Evolutionary conservation across 2,888 invertebrate genomes (phyloP), one percentile per base, ranked within the genome.

Genomic region (Hyalella azteca): DNA sequence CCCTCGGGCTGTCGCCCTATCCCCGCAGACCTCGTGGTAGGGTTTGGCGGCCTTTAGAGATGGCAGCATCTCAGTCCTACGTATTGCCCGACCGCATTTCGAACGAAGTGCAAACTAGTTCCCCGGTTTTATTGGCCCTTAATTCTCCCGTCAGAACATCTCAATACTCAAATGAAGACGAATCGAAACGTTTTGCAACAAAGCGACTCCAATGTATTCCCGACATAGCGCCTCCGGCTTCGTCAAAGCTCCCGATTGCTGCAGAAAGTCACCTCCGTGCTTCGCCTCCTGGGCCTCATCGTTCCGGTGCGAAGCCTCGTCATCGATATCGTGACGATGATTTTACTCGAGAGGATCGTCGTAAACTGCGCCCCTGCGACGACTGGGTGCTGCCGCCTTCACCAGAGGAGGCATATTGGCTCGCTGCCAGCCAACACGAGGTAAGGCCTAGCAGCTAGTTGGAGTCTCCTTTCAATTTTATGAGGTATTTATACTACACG

Each of bases 381-480:
- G 41, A 41, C 45, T 75, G 75, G 75, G 45, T 48, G 45, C 45
- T 75, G 45, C 75, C 75, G 40, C 41, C 40, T 26, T 75, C 75
- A n/a, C 75, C 75, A 4, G 75, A 75, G 45, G 75, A 75, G 26
- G 75, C 75, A 40, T 75, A 41, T n/a, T 75, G 75, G 75, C 45
- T 75, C 41, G 29, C 75, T 45, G 75, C 75, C 45, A 48, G 75
- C 75, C 75, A 75, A 45, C 22, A 75, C 40, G 75, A 75, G 75
- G 75, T 75, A 39, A 73, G 73, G 54, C 54, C 54, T 11, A 5
- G 29, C 26, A 22, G 54, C 54, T n/a, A n/a, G n/a, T n/a, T 54
- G 54, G 9, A 22, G 26, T 29, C 29, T 11, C 54, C 54, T 22
- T 26, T 29, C 11, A 29, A 54, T 54, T 54, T 54, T 54, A 54